Base-by-base conservation (phyloP, 2,888 invertebrate genomes). In the Lasius platythorax region DNA sequence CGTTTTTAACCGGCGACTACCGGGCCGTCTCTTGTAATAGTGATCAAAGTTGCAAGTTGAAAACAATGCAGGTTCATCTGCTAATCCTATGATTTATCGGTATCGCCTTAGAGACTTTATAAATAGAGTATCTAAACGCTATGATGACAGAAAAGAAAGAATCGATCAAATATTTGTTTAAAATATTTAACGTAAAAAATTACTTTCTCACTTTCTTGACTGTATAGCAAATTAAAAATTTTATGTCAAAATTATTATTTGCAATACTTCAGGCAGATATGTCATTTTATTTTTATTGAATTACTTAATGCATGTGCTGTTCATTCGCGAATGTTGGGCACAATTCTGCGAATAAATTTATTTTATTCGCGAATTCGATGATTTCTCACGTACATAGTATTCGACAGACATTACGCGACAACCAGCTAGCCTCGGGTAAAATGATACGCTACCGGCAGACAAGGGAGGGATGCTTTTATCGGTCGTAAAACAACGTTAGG, bases 401-500 rank as follows among this genome's bases (percentile, higher is more conserved):
- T 58, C 12, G 33, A 61, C 30, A 68, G 18, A 23, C 43, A 12
- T 33, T 75, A 12, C 12, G 23, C 33, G 33, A 2, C 58, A 43
- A 23, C 68, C 70, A 68, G 23, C 40, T 28, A 68, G 68, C 43
- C 43, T 28, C 15, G 72, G 53, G 37, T 81, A 81, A 72, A 81
- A 81, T 23, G 72, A 81, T 72, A 79, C 33, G 61, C 53, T 33
- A 28, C 43, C 79, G 43, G 37, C 46, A 63, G 61, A 28, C 72
- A 37, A 61, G 79, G 61, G 61, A 70, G 82, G 56, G 82, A 46
- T 63, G 81, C 84, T 82, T 84, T 84, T 84, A 84, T 84, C 81
- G 84, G 70, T 84, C 84, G 84, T 84, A 84, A 84, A 84, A 84
- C 81, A 73, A 84, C 58, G 82, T 73, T 84, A 84, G 82, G 82